Conservation (phyloP, 2,797 vertebrate species). For the Naso thynnoides region DNA sequence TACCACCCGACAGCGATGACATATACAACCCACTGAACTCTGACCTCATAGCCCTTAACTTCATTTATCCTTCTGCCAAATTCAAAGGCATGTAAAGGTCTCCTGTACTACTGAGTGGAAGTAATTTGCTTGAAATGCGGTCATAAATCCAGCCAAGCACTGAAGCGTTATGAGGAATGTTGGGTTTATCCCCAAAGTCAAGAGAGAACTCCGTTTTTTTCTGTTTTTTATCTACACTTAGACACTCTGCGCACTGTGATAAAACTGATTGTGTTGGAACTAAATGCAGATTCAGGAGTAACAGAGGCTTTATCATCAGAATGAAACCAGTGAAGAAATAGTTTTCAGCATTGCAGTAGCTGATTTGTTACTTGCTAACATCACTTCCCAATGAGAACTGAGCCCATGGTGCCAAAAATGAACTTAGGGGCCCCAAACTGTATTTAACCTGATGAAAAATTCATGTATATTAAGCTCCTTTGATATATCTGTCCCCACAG, state of each 20-base stretch:
- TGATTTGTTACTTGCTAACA: conserved; percentile 39
- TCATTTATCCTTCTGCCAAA: conserved; percentile 43
- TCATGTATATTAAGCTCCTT: conserved; percentile 42
- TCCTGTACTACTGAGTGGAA: conserved; percentile 41
- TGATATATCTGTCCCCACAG: conserved; percentile 28
- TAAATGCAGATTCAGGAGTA: conserved; percentile 19
- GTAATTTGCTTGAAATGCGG: conserved; percentile 60
- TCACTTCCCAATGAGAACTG: conserved; percentile 19
- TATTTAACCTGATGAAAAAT: conserved; percentile 48
- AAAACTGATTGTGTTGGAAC: conserved; percentile 24
- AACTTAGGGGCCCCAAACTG: conserved; percentile 39
- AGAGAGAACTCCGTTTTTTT: conserved; percentile 29
- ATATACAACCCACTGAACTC: conserved; percentile 32
- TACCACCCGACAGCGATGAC: conserved; percentile 28
- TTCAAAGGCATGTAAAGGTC: conserved; percentile 59
- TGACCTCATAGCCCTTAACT: conserved; percentile 39
- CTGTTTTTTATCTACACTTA: conserved; percentile 30
- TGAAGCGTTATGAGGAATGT: conserved; percentile 53
- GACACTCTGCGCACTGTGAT: conserved; percentile 12
- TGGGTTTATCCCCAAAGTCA: conserved; percentile 50
- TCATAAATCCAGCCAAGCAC: conserved; percentile 57
- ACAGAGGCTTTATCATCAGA: conserved; percentile 31
- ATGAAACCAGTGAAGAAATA: conserved; percentile 15
- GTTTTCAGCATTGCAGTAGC: neutral
- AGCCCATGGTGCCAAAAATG: conserved; percentile 18